A percentile compares a stretch with the other conserved stretches of the same genome.
Evolutionary conservation across 2,113 vertebrate genomes (phyloP).

Genomic region (Actinemys pallida): DNA sequence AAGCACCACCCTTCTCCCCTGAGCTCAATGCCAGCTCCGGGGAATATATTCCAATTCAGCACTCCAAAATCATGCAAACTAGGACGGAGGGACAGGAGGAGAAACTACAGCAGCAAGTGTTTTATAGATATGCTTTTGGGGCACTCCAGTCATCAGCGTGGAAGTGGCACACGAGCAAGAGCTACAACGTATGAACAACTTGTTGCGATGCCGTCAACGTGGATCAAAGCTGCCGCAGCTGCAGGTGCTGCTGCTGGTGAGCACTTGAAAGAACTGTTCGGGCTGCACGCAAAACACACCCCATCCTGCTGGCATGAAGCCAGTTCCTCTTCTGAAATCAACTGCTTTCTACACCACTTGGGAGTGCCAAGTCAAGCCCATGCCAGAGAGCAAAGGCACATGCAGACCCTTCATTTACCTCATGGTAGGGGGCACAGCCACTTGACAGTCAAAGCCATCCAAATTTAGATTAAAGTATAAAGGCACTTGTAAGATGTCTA

Average conservation of each 20-base stretch:
- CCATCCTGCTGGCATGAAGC: not conserved
- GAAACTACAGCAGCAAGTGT: not conserved
- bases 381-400: not conserved
- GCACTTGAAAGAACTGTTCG: rapidly evolving
- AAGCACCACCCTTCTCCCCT: not conserved
- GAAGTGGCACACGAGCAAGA: not conserved
- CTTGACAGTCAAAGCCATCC: not conserved
- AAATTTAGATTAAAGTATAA: not conserved
- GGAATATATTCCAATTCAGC: not conserved
- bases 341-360: not conserved
- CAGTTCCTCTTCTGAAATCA: not conserved
- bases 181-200: not conserved
- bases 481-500: not conserved
- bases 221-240: not conserved
- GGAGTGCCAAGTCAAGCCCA: not conserved
- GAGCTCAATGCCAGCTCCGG: not conserved
- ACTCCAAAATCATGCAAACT: too few relatives aligned
- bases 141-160: not conserved
- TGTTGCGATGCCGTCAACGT: not conserved
- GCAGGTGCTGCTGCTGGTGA: not conserved
- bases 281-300: not conserved
- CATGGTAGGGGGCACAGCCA: not conserved
- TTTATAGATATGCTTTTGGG: not conserved
- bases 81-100: not conserved
- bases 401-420: not conserved